Conservation (phyloP, 2,888 invertebrate species). For the Polietes domitor region DNA sequence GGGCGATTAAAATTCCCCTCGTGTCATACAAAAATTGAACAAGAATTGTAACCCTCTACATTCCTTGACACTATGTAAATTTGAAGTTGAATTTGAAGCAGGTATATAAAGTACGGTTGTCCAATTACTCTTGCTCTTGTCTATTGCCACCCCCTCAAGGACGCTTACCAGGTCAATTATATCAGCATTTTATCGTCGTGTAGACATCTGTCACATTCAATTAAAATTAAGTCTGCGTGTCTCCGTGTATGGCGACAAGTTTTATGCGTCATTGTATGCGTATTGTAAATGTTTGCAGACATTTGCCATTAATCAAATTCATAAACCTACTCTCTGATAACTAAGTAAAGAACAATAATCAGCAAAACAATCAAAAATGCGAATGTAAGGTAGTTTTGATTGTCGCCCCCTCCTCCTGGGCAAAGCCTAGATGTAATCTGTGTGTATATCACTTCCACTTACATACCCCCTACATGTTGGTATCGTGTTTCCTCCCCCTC, state of each 20-base stretch:
- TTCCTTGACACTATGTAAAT: too few relatives aligned
- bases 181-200: too few relatives aligned
- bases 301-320: constrained; percentile 50
- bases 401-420: not conserved
- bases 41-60: too few relatives aligned
- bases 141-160: too few relatives aligned
- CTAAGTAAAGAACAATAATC: constrained; percentile 10
- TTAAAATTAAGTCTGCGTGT: too few relatives aligned
- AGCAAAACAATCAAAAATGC: constrained; percentile 10
- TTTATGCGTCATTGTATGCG: not conserved
- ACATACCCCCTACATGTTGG: not conserved
- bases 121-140: too few relatives aligned
- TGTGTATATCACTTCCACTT: not conserved
- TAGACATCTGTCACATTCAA: too few relatives aligned
- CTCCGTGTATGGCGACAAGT: not conserved
- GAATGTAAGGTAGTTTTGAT: not conserved
- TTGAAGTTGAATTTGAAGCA: too few relatives aligned
- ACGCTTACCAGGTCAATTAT: too few relatives aligned
- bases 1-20: too few relatives aligned
- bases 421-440: not conserved
- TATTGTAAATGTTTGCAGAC: not conserved
- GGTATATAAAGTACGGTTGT: too few relatives aligned
- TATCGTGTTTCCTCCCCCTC: not conserved
- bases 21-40: too few relatives aligned
- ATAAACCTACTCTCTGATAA: constrained; percentile 42